Base-by-base conservation (phyloP, 2,888 invertebrate genomes). In the Ethmia dodecea region DNA sequence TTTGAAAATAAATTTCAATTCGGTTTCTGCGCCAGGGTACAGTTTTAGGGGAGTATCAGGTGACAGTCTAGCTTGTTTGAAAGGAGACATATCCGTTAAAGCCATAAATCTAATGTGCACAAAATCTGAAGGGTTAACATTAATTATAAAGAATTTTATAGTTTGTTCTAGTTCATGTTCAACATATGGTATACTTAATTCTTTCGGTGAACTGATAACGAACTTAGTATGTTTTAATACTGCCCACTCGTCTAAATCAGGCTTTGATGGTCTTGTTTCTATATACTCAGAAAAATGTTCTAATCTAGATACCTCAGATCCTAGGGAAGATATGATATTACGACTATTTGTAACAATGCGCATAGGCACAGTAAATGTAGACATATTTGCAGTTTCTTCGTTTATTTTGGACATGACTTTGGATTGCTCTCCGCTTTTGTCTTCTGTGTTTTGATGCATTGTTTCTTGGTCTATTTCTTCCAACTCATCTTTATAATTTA, bases 1-100 rank as follows among this genome's bases (percentile, higher is more conserved):
- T 39, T 45, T 60, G 38, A 69, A 78, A 31, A 53, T 37, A 6
- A 79, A 60, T 42, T 55, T 71, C 35, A 53, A 78, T 5, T 37
- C 40, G 6, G 49, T 46, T 29, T 70, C 32, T 38, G 81, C 46
- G 5, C 84, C 83, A 13, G 83, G 73, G 43, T 57, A 75, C 11
- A 83, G 43, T 38, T 58, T 69, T 8, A 60, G 35, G 5, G 71
- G 55, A 13, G 57, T 61, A 28, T 27, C 45, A 2, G 84, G 83
- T 11, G 47, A 14, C 28, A 83, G 37, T 31, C 49, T 66, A 13
- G 55, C 37, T 25, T 22, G 52, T 22, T 46, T 57, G 47, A 84
- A 78, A 10, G 47, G 46, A 1, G 43, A 38, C 8, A 16, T 31
- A 28, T 78, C 61, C n/a, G 65, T 62, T 22, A 76, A 28, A 36